Conservation (phyloP, 2,797 vertebrate species). For the Acanthurus lineatus region DNA sequence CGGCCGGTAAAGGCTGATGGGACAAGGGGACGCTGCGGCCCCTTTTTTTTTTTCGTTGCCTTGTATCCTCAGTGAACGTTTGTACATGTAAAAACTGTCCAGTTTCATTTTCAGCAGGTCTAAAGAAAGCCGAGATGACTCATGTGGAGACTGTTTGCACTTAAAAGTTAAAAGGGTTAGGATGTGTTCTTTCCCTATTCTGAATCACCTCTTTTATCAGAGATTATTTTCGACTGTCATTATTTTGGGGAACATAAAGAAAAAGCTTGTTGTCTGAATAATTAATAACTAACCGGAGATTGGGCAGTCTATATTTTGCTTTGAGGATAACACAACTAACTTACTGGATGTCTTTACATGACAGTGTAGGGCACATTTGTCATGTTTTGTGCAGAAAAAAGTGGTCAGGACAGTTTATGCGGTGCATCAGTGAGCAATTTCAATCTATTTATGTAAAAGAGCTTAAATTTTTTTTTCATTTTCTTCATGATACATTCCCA, state of each 20-base stretch:
- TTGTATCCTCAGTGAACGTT: constrained; percentile 31
- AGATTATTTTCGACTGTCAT: constrained; percentile 62
- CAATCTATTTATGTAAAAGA: neutral
- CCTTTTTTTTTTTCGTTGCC: constrained; percentile 26
- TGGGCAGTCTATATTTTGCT: constrained; percentile 47
- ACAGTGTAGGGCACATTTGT: constrained; percentile 2
- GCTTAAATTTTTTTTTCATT: constrained; percentile 28
- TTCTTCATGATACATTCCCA: constrained; percentile 14
- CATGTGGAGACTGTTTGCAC: constrained; percentile 64
- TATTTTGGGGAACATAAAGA: constrained; percentile 71
- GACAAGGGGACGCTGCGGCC: neutral
- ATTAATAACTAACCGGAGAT: constrained; percentile 60
- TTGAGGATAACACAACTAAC: constrained; percentile 35
- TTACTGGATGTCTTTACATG: constrained; percentile 17
- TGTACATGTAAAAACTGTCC: constrained; percentile 44
- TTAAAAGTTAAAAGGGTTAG: constrained; percentile 54
- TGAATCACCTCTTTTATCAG: constrained; percentile 65
- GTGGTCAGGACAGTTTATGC: neutral
- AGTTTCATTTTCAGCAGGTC: constrained; percentile 49
- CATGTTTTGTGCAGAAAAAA: neutral
- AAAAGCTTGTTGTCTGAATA: constrained; percentile 68
- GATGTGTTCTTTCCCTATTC: constrained; percentile 40
- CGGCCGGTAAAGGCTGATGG: constrained; percentile 13
- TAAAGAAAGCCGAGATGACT: constrained; percentile 58
- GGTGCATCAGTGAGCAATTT: constrained; percentile 2